These are phyloP conservation scores for Todiramphus saurophagus DNA, from an alignment of 2,113 vertebrate species.

Conservation along the genomic window DNA sequence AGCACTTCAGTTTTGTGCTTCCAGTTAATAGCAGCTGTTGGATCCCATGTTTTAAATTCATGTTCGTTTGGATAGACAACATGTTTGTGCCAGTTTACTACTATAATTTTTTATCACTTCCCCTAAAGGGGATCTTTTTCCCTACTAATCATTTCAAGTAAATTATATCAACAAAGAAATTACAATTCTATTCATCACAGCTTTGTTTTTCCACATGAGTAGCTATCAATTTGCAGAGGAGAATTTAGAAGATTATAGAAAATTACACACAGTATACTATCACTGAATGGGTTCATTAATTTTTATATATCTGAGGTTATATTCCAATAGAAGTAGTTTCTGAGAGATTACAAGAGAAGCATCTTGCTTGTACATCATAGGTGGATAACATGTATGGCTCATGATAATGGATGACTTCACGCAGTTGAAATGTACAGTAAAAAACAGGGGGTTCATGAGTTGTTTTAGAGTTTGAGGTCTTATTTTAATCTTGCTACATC, in stretches of 20 bases:
- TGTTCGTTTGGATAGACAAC: background rate
- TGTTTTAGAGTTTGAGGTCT: background rate
- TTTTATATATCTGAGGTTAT: background rate
- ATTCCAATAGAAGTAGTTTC: background rate
- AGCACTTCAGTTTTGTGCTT: background rate
- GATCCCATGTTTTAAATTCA: background rate
- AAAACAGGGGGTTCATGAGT: background rate
- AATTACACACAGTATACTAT: background rate
- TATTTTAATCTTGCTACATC: background rate
- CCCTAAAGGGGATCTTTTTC: background rate
- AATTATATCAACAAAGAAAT: background rate
- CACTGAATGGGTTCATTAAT: background rate
- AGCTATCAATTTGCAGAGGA: background rate
- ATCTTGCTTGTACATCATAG: fast-evolving
- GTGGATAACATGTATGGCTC: background rate
- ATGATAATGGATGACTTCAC: background rate
- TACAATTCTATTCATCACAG: background rate
- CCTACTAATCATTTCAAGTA: background rate
- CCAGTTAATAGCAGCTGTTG: background rate
- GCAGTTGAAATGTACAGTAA: background rate
- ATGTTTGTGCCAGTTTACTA: background rate
- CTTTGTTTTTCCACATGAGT: background rate
- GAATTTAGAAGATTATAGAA: background rate
- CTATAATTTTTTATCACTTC: background rate
- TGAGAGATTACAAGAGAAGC: background rate